A percentile compares a stretch with the other conserved stretches of the same genome.
phyloP scores from a whole-genome alignment of 2,888 invertebrate genomes.

The Podabrus alpinus region DNA sequence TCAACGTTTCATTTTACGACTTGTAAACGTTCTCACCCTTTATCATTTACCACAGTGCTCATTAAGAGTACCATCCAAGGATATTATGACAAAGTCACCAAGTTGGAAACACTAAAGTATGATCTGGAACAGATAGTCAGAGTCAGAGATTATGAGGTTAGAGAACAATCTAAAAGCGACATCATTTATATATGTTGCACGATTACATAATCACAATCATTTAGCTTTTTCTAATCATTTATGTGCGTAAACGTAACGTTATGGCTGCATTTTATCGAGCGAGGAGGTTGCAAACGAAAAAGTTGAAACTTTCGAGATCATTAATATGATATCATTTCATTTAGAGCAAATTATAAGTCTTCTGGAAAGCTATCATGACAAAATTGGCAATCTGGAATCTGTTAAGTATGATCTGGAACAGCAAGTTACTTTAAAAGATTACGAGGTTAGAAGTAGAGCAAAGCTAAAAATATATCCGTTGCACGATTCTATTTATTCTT shows the following conservation, averaged over 20 bases:
- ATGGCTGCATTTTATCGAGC: not conserved
- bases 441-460: conserved; percentile 76
- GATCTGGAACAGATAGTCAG: conserved; percentile 98
- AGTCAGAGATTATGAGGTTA: conserved; percentile 98
- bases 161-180: conserved; percentile 44
- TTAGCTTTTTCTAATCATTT: not conserved
- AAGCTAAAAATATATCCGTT: not conserved
- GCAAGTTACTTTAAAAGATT: conserved; percentile 97
- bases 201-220: not conserved
- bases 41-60: conserved; percentile 62
- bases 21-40: conserved; percentile 13
- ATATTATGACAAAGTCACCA: conserved; percentile 85
- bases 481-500: not conserved
- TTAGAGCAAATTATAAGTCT: conserved; percentile 75
- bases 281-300: not conserved
- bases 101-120: conserved; percentile 93
- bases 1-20: not conserved
- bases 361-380: conserved; percentile 84
- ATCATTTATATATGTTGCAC: conserved; percentile 20
- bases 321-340: not conserved
- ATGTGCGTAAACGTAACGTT: not conserved
- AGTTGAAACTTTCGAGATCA: not conserved
- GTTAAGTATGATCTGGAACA: conserved; percentile 98
- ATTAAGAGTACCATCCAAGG: conserved; percentile 77
- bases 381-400: conserved; percentile 88